Evolutionary conservation across 1,140 invertebrate species (phyloP).

Genomic region (Cydia fagiglandana): DNA sequence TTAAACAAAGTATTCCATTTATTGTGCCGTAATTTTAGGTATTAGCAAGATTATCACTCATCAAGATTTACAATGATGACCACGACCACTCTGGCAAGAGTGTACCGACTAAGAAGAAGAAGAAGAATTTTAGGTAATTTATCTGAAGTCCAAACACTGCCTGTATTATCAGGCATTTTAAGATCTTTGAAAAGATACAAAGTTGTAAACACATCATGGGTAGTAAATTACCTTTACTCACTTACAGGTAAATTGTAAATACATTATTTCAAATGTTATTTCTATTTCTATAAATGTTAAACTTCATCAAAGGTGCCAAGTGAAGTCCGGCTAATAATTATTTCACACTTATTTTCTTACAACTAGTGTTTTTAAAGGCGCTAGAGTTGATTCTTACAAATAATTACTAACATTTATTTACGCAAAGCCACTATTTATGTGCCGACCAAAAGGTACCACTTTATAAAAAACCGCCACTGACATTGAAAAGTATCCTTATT

Average conservation of each 20-base stretch:
- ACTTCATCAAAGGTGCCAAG: neutral
- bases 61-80: too few species aligned
- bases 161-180: too few species aligned
- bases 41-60: too few species aligned
- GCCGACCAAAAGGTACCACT: neutral
- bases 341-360: neutral
- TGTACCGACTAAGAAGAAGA: too few species aligned
- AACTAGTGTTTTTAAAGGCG: neutral
- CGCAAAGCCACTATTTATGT: neutral
- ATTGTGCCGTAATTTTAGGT: too few species aligned
- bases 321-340: neutral
- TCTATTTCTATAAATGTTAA: neutral
- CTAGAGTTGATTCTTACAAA: neutral
- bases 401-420: neutral
- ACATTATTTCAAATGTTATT: neutral
- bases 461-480: neutral
- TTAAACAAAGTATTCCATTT: too few species aligned
- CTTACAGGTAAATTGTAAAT: neutral
- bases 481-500: neutral
- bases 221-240: neutral
- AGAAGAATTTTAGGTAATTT: too few species aligned
- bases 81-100: too few species aligned
- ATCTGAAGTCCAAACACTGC: too few species aligned
- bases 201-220: neutral
- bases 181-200: too few species aligned